Percentiles rank a stretch among this genome's conserved stretches.
Conservation (phyloP, 1,140 invertebrate genomes). For the Tetramorium simillimum region DNA sequence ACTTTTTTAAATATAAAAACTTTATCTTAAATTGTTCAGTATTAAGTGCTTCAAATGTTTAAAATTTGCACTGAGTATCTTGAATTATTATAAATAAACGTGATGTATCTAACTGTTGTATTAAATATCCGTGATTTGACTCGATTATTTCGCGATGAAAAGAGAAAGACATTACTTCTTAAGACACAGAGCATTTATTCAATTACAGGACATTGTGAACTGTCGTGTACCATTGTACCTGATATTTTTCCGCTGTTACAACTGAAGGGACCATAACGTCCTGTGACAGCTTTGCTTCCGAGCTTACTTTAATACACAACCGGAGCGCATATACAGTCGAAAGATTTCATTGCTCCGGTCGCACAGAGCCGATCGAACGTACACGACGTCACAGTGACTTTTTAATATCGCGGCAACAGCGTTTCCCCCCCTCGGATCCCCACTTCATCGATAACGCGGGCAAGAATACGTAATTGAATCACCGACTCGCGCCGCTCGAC, state of each 20-base stretch:
- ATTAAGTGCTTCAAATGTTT: neutral
- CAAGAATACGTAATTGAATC: constrained; percentile 62
- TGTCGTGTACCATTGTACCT: neutral
- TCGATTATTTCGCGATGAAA: neutral
- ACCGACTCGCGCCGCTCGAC: neutral
- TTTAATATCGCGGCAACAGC: constrained; percentile 37
- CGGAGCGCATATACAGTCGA: neutral
- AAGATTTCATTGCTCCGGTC: neutral
- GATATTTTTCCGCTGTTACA: neutral
- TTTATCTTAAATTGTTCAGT: neutral
- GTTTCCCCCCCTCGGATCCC: neutral
- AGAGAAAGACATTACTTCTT: neutral
- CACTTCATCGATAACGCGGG: constrained; percentile 24
- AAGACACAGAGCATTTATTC: neutral
- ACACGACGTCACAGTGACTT: neutral
- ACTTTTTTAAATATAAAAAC: neutral
- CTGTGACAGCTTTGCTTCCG: neutral
- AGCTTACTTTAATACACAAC: neutral
- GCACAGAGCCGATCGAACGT: neutral
- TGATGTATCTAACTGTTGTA: neutral
- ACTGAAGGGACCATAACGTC: neutral
- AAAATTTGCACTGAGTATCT: neutral
- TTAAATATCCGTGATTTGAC: neutral
- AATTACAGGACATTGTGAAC: neutral
- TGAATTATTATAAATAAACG: neutral